phyloP scores from a whole-genome alignment of 2,113 vertebrate genomes.

The Labeo rohita region DNA sequence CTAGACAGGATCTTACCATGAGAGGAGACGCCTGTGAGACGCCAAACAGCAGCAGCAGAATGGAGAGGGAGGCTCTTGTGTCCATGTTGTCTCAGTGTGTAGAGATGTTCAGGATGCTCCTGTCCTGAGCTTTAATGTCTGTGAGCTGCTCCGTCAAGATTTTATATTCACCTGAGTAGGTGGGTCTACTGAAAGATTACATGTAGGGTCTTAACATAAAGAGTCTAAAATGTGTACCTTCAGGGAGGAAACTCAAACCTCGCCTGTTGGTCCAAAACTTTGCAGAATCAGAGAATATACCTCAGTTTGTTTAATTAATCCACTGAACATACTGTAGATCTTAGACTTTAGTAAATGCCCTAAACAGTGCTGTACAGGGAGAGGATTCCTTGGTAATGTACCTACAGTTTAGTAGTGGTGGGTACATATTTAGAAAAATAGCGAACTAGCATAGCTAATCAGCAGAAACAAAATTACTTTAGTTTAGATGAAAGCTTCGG shows the following conservation, averaged over 20 bases:
- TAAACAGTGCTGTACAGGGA: neutral
- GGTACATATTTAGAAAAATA: too few relatives aligned
- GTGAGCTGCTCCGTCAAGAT: neutral
- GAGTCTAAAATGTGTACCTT: slow-evolving; percentile 11
- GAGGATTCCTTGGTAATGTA: neutral
- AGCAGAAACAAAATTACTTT: too few relatives aligned
- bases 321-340: neutral
- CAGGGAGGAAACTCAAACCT: slow-evolving; percentile 1
- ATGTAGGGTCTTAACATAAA: neutral
- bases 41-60: slow-evolving; percentile 52
- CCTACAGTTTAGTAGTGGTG: too few relatives aligned
- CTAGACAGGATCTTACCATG: neutral
- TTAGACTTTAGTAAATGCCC: neutral
- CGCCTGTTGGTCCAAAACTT: neutral
- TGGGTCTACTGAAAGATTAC: slow-evolving; percentile 34
- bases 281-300: neutral
- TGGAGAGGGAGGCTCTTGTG: slow-evolving; percentile 44
- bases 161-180: slow-evolving; percentile 23
- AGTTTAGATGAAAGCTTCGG: neutral
- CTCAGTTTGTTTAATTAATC: slow-evolving; percentile 5
- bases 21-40: slow-evolving; percentile 33
- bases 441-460: too few relatives aligned
- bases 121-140: neutral
- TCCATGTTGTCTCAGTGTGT: slow-evolving; percentile 55
- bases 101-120: slow-evolving; percentile 46